phyloP scores from a whole-genome alignment of 2,113 vertebrate genomes.

The Triplophysa dalaica region DNA sequence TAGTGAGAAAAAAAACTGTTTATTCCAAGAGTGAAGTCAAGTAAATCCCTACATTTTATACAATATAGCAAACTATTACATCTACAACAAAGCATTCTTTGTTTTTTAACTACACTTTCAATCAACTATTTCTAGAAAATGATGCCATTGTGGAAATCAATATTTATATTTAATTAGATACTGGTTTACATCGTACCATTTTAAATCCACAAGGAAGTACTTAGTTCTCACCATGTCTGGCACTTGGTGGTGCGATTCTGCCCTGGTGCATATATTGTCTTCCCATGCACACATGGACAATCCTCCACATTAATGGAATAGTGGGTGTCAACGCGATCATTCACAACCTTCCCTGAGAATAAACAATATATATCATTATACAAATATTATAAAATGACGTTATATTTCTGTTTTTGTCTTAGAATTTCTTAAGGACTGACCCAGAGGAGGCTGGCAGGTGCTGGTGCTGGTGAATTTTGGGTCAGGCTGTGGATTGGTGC shows the following conservation, averaged over 20 bases:
- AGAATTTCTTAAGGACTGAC: slow-evolving; percentile 45
- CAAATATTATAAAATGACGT: not conserved
- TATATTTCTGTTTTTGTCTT: too few relatives aligned
- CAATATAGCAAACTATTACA: too few relatives aligned
- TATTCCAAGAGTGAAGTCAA: too few relatives aligned
- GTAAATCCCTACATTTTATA: too few relatives aligned
- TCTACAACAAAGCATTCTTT: too few relatives aligned
- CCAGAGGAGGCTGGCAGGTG: slow-evolving; percentile 65
- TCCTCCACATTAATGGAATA: slow-evolving; percentile 50
- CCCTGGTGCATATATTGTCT: slow-evolving; percentile 51
- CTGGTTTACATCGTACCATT: too few relatives aligned
- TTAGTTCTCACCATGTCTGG: slow-evolving; percentile 65
- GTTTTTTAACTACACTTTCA: too few relatives aligned
- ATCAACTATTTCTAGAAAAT: too few relatives aligned
- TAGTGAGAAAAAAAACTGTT: slow-evolving; percentile 33
- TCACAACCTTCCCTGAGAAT: slow-evolving; percentile 62
- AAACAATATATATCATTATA: not conserved
- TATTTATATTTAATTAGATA: too few relatives aligned
- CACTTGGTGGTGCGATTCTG: slow-evolving; percentile 59
- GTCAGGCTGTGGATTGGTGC: slow-evolving; percentile 59
- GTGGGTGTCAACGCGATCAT: slow-evolving; percentile 53
- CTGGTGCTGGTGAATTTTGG: slow-evolving; percentile 52
- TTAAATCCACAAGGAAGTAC: too few relatives aligned
- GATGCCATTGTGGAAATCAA: too few relatives aligned
- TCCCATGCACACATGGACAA: slow-evolving; percentile 65